A percentile compares a stretch with the other conserved stretches of the same genome.
phyloP scores from a whole-genome alignment of 2,113 vertebrate species.

The Aspiorhynchus laticeps region DNA sequence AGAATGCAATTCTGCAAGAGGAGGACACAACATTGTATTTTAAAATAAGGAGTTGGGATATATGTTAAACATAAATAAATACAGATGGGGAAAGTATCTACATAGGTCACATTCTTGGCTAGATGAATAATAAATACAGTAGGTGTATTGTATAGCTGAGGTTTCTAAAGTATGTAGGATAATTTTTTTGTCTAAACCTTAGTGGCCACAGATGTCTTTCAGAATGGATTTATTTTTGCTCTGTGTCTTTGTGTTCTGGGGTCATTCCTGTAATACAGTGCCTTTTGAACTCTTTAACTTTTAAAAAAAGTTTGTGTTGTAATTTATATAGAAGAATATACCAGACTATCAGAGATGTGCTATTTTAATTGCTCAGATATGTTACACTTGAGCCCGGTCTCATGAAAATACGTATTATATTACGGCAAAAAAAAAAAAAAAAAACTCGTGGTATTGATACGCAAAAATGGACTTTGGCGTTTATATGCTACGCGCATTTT shows the following conservation, averaged over 20 bases:
- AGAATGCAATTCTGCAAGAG: conserved; percentile 28
- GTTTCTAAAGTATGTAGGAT: conserved; percentile 12
- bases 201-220: neutral
- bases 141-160: conserved; percentile 5
- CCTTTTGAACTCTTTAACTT: neutral
- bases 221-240: conserved; percentile 3
- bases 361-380: neutral
- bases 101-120: conserved; percentile 10
- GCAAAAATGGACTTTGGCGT: too few relatives aligned
- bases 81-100: conserved; percentile 1
- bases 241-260: neutral
- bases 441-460: too few relatives aligned
- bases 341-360: neutral
- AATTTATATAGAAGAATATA: neutral
- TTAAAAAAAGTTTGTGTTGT: neutral
- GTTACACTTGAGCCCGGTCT: too few relatives aligned
- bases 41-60: conserved; percentile 17
- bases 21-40: conserved; percentile 11
- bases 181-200: neutral
- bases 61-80: conserved; percentile 32
- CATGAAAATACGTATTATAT: too few relatives aligned
- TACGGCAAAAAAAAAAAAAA: too few relatives aligned
- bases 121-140: conserved; percentile 10
- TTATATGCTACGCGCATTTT: too few relatives aligned
- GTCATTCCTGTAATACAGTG: neutral